phyloP scores from a whole-genome alignment of 2,888 invertebrate genomes.

The Exocentrus adspersus region DNA sequence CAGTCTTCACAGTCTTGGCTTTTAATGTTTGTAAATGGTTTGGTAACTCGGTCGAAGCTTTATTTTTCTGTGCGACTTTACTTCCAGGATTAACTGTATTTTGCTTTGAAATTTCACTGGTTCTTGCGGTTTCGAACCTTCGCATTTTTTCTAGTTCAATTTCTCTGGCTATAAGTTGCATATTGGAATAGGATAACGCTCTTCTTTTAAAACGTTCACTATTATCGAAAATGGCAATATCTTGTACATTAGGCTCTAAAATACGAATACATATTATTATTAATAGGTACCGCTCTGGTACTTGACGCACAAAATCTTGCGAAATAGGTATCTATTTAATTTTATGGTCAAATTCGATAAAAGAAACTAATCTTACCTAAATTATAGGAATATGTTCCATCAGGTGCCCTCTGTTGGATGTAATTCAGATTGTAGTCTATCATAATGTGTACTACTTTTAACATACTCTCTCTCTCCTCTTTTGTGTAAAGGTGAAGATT shows the following conservation, averaged over 20 bases:
- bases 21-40: conserved; percentile 78
- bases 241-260: conserved; percentile 84
- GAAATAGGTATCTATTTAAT: no score
- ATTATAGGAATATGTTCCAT: conserved; percentile 79
- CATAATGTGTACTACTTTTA: conserved; percentile 82
- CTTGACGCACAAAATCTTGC: background rate
- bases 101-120: conserved; percentile 59
- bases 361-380: no score
- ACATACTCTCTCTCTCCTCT: conserved; percentile 76
- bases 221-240: conserved; percentile 66
- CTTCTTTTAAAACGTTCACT: conserved; percentile 40
- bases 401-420: conserved; percentile 78
- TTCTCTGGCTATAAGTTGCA: conserved; percentile 85
- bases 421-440: conserved; percentile 89
- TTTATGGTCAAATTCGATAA: no score
- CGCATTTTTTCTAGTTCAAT: conserved; percentile 80
- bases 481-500: conserved; percentile 76
- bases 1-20: conserved; percentile 66
- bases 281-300: no score
- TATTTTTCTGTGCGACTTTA: conserved; percentile 20
- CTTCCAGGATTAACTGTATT: no score
- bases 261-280: conserved; percentile 48
- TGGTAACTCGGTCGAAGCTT: conserved; percentile 63
- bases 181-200: conserved; percentile 73
- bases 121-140: conserved; percentile 37